phyloP scores from a whole-genome alignment of 2,797 vertebrate genomes.

The Oryzias sinensis region DNA sequence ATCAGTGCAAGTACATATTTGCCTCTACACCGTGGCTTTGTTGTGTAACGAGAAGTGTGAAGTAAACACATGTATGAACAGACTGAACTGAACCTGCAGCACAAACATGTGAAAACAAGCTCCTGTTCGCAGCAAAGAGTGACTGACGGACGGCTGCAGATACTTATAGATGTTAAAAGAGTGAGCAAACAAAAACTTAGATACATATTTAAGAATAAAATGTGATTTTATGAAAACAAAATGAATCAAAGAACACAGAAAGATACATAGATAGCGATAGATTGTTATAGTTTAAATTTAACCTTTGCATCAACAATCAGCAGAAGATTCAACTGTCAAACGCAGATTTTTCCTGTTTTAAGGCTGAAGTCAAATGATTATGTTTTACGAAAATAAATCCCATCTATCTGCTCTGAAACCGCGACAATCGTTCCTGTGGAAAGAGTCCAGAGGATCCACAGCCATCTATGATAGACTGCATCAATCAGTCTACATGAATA shows the following conservation, averaged over 20 bases:
- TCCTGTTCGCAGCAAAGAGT: conserved; percentile 30
- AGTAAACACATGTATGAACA: conserved; percentile 58
- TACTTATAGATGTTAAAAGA: not conserved
- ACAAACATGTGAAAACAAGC: conserved; percentile 30
- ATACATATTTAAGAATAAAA: no score
- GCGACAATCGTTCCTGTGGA: conserved; percentile 44
- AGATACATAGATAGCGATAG: no score
- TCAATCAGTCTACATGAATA: conserved; percentile 61
- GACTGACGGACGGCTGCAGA: conserved; percentile 6
- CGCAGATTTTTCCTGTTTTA: not conserved
- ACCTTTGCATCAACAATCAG: not conserved
- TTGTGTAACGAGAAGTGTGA: conserved; percentile 46
- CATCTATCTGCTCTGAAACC: conserved; percentile 25
- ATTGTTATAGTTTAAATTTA: not conserved
- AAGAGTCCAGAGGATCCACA: conserved; percentile 51
- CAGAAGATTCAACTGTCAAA: not conserved
- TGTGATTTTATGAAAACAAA: no score
- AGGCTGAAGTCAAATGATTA: conserved; percentile 8
- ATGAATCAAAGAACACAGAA: no score
- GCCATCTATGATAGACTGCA: conserved; percentile 61
- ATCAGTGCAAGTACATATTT: conserved; percentile 25
- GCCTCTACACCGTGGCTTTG: not conserved
- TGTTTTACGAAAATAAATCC: conserved; percentile 33
- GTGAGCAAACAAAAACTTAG: no score
- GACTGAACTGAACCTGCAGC: conserved; percentile 42